Percentiles rank a stretch among this genome's conserved stretches.
Conservation (phyloP, 1,140 invertebrate genomes). For the Lethrus apterus region DNA sequence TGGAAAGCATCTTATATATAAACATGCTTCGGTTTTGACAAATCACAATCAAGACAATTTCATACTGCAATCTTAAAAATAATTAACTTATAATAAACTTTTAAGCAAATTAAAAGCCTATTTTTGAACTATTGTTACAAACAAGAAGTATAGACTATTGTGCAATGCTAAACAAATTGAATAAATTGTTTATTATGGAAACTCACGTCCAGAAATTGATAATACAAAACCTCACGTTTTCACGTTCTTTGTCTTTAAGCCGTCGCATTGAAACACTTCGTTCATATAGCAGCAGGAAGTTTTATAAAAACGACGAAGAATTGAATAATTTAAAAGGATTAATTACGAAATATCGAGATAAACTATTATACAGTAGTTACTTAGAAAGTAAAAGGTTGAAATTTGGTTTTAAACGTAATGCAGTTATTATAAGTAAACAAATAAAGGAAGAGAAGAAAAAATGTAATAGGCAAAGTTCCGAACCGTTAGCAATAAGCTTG, state of each 20-base stretch:
- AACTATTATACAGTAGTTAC: conserved; percentile 8
- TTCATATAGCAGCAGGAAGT: background rate
- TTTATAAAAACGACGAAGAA: background rate
- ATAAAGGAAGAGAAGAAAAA: background rate
- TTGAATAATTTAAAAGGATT: background rate
- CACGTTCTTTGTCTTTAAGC: too few species aligned
- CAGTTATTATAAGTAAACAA: background rate
- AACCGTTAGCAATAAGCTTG: conserved; percentile 40
- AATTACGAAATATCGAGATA: conserved; percentile 5
- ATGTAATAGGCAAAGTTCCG: conserved; percentile 5
- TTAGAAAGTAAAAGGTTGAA: background rate
- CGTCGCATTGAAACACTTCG: too few species aligned
- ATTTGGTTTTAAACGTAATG: conserved; percentile 3
- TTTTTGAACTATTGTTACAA: background rate
- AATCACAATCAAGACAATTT: background rate
- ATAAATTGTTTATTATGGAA: background rate
- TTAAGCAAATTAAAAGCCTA: background rate
- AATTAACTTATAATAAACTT: background rate
- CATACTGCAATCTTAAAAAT: background rate
- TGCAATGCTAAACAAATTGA: background rate
- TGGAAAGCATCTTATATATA: background rate
- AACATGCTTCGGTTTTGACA: too few species aligned
- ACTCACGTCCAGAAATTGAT: background rate
- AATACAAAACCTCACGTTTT: too few species aligned
- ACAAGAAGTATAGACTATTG: background rate